Evolutionary conservation across 1,140 invertebrate genomes (phyloP).

Genomic region (Pentalonia nigronervosa): DNA sequence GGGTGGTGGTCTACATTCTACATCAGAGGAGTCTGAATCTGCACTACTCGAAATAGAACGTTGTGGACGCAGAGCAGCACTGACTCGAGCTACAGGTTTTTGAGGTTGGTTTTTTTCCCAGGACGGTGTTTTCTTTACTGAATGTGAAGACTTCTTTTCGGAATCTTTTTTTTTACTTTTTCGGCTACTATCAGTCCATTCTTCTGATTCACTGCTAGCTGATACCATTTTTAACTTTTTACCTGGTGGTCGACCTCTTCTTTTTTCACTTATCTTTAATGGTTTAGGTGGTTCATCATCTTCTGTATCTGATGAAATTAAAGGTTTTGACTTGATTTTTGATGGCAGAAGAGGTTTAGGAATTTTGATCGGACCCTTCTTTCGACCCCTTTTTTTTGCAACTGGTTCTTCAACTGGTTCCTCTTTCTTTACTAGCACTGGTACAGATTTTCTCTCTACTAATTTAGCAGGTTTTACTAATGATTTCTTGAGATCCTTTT

Average conservation of each 20-base stretch:
- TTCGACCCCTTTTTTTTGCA: constrained; percentile 58
- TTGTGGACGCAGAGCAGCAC: constrained; percentile 58
- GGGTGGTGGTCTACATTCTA: constrained; percentile 61
- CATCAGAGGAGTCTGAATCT: constrained; percentile 59
- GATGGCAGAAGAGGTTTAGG: constrained; percentile 39
- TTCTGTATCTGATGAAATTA: constrained; percentile 60
- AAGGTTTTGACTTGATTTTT: constrained; percentile 51
- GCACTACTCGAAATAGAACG: constrained; percentile 59
- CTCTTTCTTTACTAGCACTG: neutral
- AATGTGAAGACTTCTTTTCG: constrained; percentile 42
- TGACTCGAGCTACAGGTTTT: constrained; percentile 60
- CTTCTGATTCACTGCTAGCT: constrained; percentile 61
- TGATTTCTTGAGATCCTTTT: constrained; percentile 48
- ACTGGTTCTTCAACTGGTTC: constrained; percentile 36
- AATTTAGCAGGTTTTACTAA: neutral
- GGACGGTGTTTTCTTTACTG: constrained; percentile 39
- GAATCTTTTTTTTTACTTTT: constrained; percentile 42
- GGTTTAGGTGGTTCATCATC: constrained; percentile 59
- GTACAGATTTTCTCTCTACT: constrained; percentile 3
- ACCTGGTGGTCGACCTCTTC: constrained; percentile 55
- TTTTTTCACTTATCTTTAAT: constrained; percentile 56
- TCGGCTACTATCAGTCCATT: constrained; percentile 48
- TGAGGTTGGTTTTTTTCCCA: constrained; percentile 57
- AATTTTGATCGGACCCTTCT: constrained; percentile 57
- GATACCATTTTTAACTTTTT: constrained; percentile 42